Evolutionary conservation across 2,888 invertebrate species (phyloP), one percentile per base, ranked within the genome.

Genomic region (Hypena proboscidalis): DNA sequence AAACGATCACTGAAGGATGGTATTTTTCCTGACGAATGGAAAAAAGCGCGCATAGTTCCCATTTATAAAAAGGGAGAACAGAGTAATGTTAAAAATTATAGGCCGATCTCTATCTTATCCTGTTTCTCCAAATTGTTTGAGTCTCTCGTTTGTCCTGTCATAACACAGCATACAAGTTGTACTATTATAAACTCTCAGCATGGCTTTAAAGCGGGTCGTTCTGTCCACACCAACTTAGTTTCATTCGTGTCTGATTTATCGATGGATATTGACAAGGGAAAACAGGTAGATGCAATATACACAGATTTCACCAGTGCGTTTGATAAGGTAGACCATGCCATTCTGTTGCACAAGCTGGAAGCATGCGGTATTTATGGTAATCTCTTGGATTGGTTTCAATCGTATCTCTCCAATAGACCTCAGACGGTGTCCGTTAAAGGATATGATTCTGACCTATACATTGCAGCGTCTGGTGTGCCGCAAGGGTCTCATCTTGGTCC

Each of bases 261-360:
- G 2, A 3, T 10, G 5, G 26, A 17, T 25, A 7, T 25, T 7
- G 35, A 35, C 9, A 26, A 9, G 7, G 26, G 26, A 1, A 15
- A 19, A 6, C 23, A 38, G 14, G 15, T 30, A 13, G 37, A 30
- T 14, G 20, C 22, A 11, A 22, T 30, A n/a, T 38, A 38, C 22
- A 29, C 30, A 5, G 30, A 29, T 14, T 38, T 38, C 15, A 22
- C 8, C 7, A 38, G 30, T 13, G 30, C 37, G 3, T 38, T 38
- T 22, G 37, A 38, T 7, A 38, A 38, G 8, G 37, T 38, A 11
- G 3, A 20, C 4, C 37, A 29, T 14, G 7, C 5, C 3, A 6
- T 31, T 8, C 9, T 17, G 2, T n/a, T 31, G 4, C 1, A 31
- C 5, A 31, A 31, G 8, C 9, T 15, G 2, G 8, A 2, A 3